These are phyloP conservation scores for Gymnoscopelus braueri DNA, from an alignment of 2,797 vertebrate genomes.

Conservation along the genomic window DNA sequence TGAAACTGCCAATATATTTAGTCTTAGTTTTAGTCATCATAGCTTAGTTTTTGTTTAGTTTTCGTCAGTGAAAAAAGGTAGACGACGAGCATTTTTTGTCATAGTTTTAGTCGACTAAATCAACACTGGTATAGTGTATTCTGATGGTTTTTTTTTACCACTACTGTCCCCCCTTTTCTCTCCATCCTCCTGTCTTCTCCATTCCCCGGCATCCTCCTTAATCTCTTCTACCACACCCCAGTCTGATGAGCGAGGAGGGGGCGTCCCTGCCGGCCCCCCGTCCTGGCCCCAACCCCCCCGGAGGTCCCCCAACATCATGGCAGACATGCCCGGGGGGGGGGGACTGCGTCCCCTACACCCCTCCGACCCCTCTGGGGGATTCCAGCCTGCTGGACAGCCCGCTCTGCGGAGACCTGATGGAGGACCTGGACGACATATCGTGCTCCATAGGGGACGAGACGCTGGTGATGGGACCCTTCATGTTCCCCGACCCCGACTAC, in stretches of 20 bases:
- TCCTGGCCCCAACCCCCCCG: no score
- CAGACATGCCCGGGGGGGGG: constrained; percentile 78
- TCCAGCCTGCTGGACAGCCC: constrained; percentile 85
- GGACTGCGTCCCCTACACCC: constrained; percentile 74
- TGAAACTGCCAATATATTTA: no score
- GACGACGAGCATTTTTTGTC: no score
- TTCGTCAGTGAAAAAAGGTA: no score
- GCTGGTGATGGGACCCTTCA: constrained; percentile 78
- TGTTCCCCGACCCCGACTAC: constrained; percentile 86
- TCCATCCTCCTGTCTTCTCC: neutral
- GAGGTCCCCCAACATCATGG: constrained; percentile 84
- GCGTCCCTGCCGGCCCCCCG: constrained; percentile 1
- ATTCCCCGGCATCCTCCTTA: neutral
- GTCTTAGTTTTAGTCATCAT: no score
- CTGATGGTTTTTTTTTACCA: no score
- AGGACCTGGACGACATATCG: constrained; percentile 86
- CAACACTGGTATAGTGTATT: no score
- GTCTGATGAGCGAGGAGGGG: constrained; percentile 67
- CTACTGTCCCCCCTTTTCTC: no score
- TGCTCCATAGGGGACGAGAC: constrained; percentile 85
- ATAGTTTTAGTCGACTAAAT: no score
- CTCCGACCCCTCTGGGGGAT: constrained; percentile 86
- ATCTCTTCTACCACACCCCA: constrained; percentile 36
- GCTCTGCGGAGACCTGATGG: constrained; percentile 90
- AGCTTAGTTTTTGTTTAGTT: no score